Percentiles rank a stretch among this genome's conserved stretches.
phyloP scores from a whole-genome alignment of 2,797 vertebrate species.

The Poeciliopsis paucimaculata region DNA sequence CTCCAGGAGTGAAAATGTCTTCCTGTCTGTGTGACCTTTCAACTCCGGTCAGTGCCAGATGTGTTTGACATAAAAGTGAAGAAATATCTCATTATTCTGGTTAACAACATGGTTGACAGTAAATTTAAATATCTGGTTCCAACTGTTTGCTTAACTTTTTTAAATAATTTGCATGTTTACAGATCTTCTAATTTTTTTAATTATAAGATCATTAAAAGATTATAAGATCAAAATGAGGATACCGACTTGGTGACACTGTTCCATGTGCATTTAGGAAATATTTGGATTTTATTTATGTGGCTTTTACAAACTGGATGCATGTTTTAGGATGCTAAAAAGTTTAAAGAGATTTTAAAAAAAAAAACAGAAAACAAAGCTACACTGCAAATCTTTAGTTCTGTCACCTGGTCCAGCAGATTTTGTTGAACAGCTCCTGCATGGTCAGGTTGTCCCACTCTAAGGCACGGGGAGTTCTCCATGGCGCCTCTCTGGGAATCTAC shows the following conservation, averaged over 20 bases:
- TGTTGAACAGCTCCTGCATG: slow-evolving; percentile 91
- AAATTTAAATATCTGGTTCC: background rate
- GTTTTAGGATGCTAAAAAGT: background rate
- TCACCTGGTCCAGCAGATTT: slow-evolving; percentile 95
- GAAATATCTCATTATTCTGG: no score
- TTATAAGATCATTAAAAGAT: no score
- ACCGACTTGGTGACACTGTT: background rate
- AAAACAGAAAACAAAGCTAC: background rate
- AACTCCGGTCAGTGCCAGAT: no score
- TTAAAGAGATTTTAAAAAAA: background rate
- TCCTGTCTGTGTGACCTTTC: no score
- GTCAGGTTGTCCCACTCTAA: slow-evolving; percentile 96
- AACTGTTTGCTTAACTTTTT: background rate
- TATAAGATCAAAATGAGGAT: background rate
- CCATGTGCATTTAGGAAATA: no score
- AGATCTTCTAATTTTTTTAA: background rate
- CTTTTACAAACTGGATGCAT: background rate
- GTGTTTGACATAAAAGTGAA: no score
- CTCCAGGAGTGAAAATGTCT: no score
- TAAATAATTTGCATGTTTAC: background rate
- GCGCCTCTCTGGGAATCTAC: slow-evolving; percentile 94
- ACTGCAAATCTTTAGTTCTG: background rate
- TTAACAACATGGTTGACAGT: no score
- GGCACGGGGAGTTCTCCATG: slow-evolving; percentile 93
- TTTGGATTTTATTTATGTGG: background rate